Evolutionary conservation across 2,888 invertebrate genomes (phyloP).

Genomic region (Malachius bipustulatus): DNA sequence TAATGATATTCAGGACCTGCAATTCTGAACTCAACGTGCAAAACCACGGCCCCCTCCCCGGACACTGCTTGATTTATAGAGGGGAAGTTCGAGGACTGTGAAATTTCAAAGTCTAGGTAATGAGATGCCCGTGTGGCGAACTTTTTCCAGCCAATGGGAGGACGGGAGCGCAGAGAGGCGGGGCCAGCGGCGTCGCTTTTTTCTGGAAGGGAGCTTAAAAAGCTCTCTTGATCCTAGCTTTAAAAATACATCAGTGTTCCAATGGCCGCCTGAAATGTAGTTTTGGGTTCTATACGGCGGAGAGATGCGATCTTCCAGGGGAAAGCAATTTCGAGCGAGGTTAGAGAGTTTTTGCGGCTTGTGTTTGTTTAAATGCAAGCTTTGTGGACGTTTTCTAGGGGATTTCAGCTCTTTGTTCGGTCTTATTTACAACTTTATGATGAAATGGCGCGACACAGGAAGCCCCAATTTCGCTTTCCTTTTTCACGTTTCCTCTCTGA

Average conservation of each 20-base stretch:
- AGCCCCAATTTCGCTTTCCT: no score
- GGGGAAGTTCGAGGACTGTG: constrained; percentile 34
- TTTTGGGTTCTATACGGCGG: constrained; percentile 32
- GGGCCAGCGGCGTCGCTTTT: constrained; percentile 25
- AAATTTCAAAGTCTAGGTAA: constrained; percentile 38
- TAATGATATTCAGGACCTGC: constrained; percentile 28
- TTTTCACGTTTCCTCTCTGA: no score
- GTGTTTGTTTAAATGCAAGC: constrained; percentile 21
- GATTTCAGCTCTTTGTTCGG: constrained; percentile 29
- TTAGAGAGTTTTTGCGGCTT: constrained; percentile 30
- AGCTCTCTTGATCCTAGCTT: constrained; percentile 34
- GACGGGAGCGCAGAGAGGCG: constrained; percentile 28
- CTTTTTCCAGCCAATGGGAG: constrained; percentile 37
- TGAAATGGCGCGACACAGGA: no score
- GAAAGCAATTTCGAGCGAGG: constrained; percentile 33
- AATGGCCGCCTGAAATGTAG: constrained; percentile 37
- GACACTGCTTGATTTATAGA: constrained; percentile 33
- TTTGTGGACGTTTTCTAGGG: constrained; percentile 28
- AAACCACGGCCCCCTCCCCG: constrained; percentile 20
- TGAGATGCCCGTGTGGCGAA: constrained; percentile 36
- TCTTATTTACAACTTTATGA: constrained; percentile 30
- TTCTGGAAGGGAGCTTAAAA: constrained; percentile 34
- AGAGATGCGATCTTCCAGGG: constrained; percentile 26
- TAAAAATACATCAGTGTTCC: constrained; percentile 38
- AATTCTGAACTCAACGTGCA: constrained; percentile 24